Percentiles rank a stretch among this genome's conserved stretches.
Conservation (phyloP, 2,797 vertebrate species). For the Knipowitschia caucasica region DNA sequence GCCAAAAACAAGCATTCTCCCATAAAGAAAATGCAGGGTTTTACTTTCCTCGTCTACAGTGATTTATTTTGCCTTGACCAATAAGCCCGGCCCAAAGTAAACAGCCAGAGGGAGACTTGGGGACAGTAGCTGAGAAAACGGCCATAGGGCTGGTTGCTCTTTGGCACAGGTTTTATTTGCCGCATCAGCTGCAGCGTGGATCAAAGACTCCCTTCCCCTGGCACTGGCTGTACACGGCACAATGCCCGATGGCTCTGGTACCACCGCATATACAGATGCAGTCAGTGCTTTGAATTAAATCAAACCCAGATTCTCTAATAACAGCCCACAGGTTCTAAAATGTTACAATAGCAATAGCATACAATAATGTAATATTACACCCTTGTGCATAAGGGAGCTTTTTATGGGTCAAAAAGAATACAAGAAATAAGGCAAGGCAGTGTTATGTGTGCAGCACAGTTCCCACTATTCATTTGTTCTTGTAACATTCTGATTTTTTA, state of each 20-base stretch:
- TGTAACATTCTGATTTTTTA: too few species aligned
- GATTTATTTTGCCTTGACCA: constrained; percentile 40
- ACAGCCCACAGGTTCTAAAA: too few species aligned
- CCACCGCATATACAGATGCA: constrained; percentile 19
- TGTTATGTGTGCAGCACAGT: too few species aligned
- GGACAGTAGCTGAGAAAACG: constrained; percentile 25
- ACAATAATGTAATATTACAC: too few species aligned
- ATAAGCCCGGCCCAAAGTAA: constrained; percentile 45
- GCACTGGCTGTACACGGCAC: constrained; percentile 26
- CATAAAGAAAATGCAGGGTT: constrained; percentile 13
- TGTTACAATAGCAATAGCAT: too few species aligned
- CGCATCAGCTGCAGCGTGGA: constrained; percentile 45
- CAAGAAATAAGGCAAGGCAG: too few species aligned
- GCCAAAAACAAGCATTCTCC: constrained; percentile 15
- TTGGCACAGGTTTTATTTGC: constrained; percentile 55
- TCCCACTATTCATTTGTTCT: too few species aligned
- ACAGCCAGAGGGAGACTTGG: constrained; percentile 31
- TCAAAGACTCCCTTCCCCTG: constrained; percentile 62
- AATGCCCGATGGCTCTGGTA: constrained; percentile 31
- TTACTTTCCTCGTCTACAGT: constrained; percentile 22
- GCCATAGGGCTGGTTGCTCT: constrained; percentile 23
- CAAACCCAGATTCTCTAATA: constrained; percentile 9
- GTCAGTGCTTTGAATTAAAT: constrained; percentile 28
- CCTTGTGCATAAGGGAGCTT: too few species aligned
- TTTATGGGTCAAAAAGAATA: too few species aligned